Evolutionary conservation across 2,797 vertebrate genomes (phyloP), one percentile per base, ranked within the genome.

Genomic region (Perodicticus potto): DNA sequence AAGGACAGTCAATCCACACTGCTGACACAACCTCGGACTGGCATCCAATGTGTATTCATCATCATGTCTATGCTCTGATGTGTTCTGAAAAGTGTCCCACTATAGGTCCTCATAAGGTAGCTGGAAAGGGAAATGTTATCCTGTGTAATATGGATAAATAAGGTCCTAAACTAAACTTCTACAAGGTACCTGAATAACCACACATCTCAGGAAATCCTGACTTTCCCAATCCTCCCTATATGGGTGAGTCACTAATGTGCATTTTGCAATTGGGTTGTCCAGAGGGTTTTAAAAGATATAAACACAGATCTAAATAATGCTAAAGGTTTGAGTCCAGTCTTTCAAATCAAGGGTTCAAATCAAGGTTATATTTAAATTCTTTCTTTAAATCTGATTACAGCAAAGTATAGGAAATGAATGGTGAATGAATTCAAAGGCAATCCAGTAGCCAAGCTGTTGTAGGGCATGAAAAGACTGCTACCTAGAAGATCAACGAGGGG

Each of bases 201-300:
- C 12, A 93, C 32, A 93, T 55, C 77, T 95, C 43, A 55, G 91
- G 94, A 96, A 86, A 86, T 40, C 57, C 0, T 93, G 65, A 96
- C 78, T 93, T 87, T 96, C 32, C 67, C 34, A 91, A 80, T 95
- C 65, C 93, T 98, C 80, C 95, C 72, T 93, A 87, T 67, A 94
- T 73, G 20, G 70, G 96, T 98, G 97, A 99, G 95, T 98, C 98
- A 98, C 92, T 59, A 88, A 61, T 96, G 80, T 97, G 55, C 93
- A 90, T 93, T 98, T 97, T 94, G 97, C 97, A 98, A 97, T 70
- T 98, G 97, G 97, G 97, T 98, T 97, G 97, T 97, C 98, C 97
- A 97, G 34, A 93, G 90, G 89, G 70, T 89, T 96, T 55, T 84
- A 94, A 96, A 89, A 80, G 70, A 97, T 72, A 87, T 12, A 89